These are phyloP conservation scores for Pristis pectinata DNA, from an alignment of 2,797 vertebrate species.

Conservation along the genomic window DNA sequence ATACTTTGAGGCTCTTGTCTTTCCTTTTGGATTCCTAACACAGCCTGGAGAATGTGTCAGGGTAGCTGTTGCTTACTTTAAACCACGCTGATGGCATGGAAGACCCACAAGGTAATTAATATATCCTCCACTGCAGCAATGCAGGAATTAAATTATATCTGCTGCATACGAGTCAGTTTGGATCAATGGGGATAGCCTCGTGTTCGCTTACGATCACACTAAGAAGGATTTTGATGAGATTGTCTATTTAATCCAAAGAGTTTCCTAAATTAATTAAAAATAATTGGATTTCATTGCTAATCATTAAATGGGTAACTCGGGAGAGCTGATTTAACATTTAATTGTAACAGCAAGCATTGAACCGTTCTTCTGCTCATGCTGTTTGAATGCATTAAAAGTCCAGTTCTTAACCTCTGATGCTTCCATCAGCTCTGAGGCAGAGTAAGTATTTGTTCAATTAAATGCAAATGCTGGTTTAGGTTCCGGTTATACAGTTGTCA, in stretches of 20 bases:
- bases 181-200: constrained; percentile 46
- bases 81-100: not conserved
- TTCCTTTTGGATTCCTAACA: not conserved
- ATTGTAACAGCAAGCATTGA: constrained; percentile 32
- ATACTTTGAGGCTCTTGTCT: not conserved
- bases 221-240: constrained; percentile 47
- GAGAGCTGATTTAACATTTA: constrained; percentile 29
- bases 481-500: not conserved
- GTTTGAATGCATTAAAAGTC: constrained; percentile 14
- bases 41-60: not conserved
- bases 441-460: not conserved
- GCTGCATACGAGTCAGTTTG: constrained; percentile 45
- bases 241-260: constrained; percentile 42
- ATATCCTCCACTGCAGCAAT: constrained; percentile 17
- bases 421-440: not conserved
- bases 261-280: constrained; percentile 46
- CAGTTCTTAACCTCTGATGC: not conserved
- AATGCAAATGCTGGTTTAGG: not conserved
- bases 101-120: not conserved
- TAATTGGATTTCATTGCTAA: constrained; percentile 45
- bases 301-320: constrained; percentile 41
- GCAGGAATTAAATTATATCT: constrained; percentile 46
- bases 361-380: not conserved
- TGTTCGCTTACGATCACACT: constrained; percentile 45
- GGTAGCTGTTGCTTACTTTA: not conserved